Evolutionary conservation across 2,797 vertebrate species (phyloP).

Genomic region (Avahi laniger): DNA sequence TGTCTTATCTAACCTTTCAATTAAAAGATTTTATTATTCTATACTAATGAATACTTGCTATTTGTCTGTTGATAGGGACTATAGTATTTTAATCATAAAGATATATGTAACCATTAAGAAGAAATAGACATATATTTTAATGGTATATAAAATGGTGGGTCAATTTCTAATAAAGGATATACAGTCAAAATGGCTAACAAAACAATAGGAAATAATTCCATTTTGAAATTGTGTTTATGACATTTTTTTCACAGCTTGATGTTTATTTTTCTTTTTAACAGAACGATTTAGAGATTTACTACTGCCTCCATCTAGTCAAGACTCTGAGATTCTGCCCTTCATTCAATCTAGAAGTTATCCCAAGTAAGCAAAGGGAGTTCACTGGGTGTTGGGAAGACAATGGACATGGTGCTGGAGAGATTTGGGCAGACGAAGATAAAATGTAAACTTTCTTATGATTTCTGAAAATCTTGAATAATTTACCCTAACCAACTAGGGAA

Average conservation of each 20-base stretch:
- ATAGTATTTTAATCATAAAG: background rate
- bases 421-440: background rate
- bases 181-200: background rate
- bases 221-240: conserved; percentile 53
- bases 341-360: conserved; percentile 93
- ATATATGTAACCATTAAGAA: background rate
- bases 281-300: conserved; percentile 93
- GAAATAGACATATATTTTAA: background rate
- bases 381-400: background rate
- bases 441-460: background rate
- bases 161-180: background rate
- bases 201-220: conserved; percentile 52
- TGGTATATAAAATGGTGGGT: background rate
- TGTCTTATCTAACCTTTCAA: background rate
- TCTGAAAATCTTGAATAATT: background rate
- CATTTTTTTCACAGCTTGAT: conserved; percentile 63
- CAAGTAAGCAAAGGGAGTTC: conserved; percentile 88
- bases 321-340: conserved; percentile 92
- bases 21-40: background rate
- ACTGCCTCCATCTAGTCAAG: conserved; percentile 86
- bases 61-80: background rate
- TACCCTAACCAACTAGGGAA: background rate
- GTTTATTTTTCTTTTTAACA: conserved; percentile 82
- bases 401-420: background rate
- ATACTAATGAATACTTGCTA: background rate